Conservation (phyloP, 2,797 vertebrate genomes). For the Molossus molossus region DNA sequence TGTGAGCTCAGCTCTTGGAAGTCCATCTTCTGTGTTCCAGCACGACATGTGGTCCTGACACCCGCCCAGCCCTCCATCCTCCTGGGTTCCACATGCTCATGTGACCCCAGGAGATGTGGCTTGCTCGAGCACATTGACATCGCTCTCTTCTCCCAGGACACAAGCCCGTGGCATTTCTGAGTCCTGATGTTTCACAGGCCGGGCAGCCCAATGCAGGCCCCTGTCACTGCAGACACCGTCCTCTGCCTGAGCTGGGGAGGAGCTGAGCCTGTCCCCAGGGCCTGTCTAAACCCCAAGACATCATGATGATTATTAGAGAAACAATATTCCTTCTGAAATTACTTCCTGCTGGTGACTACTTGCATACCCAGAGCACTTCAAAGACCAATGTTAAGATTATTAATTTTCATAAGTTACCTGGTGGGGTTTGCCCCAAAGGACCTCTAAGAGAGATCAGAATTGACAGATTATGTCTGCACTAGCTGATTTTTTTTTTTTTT, state of each 20-base stretch:
- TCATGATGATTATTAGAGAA: not conserved
- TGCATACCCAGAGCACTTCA: conserved; percentile 11
- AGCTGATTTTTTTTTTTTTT: not conserved
- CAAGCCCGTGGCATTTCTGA: not conserved
- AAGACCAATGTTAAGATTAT: conserved; percentile 39
- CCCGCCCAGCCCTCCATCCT: not conserved
- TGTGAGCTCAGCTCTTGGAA: rapidly evolving
- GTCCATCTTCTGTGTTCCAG: not conserved
- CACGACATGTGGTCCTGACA: not conserved
- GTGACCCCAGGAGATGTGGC: not conserved
- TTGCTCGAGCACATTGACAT: not conserved
- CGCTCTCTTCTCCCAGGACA: not conserved
- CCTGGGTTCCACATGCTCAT: not conserved
- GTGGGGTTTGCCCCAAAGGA: conserved; percentile 40
- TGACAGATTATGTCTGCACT: not conserved
- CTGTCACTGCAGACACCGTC: not conserved
- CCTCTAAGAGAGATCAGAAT: not conserved
- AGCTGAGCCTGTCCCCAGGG: conserved; percentile 3
- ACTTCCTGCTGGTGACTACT: conserved; percentile 25
- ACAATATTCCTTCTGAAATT: conserved; percentile 10
- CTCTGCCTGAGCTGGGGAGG: not conserved
- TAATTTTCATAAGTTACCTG: conserved; percentile 18
- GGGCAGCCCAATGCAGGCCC: not conserved
- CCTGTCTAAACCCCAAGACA: not conserved
- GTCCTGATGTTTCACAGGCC: not conserved